phyloP scores from a whole-genome alignment of 37 sponge, comb jelly and placozoan genomes.

The Spongilla lacustris region DNA sequence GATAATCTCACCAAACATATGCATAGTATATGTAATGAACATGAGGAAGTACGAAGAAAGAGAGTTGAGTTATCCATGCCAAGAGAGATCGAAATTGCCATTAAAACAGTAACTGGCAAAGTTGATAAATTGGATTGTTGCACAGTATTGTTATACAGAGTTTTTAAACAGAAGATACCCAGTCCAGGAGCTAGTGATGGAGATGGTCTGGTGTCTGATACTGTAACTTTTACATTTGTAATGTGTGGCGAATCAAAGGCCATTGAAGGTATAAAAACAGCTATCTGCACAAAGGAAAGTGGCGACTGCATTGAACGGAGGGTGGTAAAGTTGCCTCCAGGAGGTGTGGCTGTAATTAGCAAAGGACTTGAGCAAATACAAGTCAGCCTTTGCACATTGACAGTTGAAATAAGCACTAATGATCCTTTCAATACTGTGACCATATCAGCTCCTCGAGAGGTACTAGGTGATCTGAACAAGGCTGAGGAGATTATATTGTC shows the following conservation, averaged over 20 bases:
- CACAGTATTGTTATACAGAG: constrained; percentile 14
- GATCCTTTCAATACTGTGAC: constrained; percentile 8
- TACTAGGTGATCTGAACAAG: constrained; percentile 21
- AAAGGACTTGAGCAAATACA: constrained; percentile 19
- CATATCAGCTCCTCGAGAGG: constrained; percentile 12
- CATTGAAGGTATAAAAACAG: constrained; percentile 5
- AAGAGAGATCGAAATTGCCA: background rate
- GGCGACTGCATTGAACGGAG: constrained; percentile 2
- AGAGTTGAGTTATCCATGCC: background rate
- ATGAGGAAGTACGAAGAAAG: background rate
- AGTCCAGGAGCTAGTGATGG: constrained; percentile 24
- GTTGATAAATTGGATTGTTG: background rate
- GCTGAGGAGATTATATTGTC: constrained; percentile 31
- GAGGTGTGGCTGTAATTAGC: background rate
- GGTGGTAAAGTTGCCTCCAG: background rate
- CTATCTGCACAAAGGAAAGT: constrained; percentile 26
- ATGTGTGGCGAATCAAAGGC: background rate
- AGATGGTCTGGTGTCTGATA: too few relatives aligned
- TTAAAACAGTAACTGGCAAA: constrained; percentile 3
- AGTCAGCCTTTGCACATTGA: background rate
- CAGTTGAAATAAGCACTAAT: background rate
- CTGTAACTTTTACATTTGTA: background rate
- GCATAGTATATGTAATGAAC: too few relatives aligned
- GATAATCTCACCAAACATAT: background rate
- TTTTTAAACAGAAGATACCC: constrained; percentile 16